These are phyloP conservation scores for Oncorhynchus nerka DNA, from an alignment of 2,113 vertebrate genomes.

Conservation along the genomic window DNA sequence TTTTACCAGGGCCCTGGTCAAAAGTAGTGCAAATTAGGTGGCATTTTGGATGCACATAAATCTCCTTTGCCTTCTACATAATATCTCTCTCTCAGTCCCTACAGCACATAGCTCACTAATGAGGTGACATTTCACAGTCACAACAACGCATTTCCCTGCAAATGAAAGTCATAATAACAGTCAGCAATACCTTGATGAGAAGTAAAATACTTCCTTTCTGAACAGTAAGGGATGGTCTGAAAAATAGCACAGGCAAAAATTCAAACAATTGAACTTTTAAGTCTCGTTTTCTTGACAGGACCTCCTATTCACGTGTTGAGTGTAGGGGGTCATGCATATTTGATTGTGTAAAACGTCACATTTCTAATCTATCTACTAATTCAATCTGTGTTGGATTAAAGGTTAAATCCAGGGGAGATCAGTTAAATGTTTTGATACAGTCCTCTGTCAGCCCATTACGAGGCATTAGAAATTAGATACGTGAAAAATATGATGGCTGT, in stretches of 20 bases:
- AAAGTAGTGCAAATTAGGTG: too few species aligned
- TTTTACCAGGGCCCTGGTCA: too few species aligned
- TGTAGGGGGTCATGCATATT: slow-evolving; percentile 37
- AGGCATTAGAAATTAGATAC: slow-evolving; percentile 59
- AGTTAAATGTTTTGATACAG: slow-evolving; percentile 56
- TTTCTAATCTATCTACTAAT: background rate
- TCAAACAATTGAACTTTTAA: background rate
- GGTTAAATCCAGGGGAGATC: slow-evolving; percentile 33
- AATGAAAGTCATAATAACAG: slow-evolving; percentile 8
- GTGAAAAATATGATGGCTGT: slow-evolving; percentile 56
- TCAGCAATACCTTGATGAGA: slow-evolving; percentile 29
- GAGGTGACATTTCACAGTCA: slow-evolving; percentile 43
- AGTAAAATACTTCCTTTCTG: slow-evolving; percentile 5
- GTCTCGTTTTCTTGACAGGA: slow-evolving; percentile 9
- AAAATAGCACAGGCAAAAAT: slow-evolving; percentile 15
- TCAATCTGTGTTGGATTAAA: slow-evolving; percentile 9
- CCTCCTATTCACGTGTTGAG: background rate
- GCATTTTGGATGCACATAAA: too few species aligned
- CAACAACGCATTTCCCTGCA: slow-evolving; percentile 7
- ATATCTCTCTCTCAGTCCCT: slow-evolving; percentile 47
- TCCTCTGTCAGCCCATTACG: slow-evolving; percentile 56
- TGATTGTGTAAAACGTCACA: slow-evolving; percentile 36
- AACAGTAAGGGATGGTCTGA: slow-evolving; percentile 7
- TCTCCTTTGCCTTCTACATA: slow-evolving; percentile 34
- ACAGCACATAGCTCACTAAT: slow-evolving; percentile 44